These are phyloP conservation scores for Cyprinus carpio DNA, from an alignment of 2,113 vertebrate species.

Conservation along the genomic window DNA sequence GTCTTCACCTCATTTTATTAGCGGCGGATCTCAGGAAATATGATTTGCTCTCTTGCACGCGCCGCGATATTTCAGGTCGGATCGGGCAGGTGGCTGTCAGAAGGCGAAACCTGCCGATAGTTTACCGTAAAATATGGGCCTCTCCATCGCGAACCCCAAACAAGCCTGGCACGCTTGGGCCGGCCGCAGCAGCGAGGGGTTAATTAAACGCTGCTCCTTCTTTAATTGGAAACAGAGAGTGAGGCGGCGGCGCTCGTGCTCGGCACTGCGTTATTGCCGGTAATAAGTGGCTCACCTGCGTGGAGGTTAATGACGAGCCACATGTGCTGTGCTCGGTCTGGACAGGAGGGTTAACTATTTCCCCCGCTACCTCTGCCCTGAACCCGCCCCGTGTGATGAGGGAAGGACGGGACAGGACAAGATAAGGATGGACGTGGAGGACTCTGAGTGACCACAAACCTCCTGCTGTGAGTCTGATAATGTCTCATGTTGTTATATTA, in stretches of 20 bases:
- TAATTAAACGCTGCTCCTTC: constrained; percentile 85
- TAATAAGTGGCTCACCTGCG: constrained; percentile 75
- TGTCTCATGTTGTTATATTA: background rate
- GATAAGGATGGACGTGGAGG: background rate
- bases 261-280: constrained; percentile 68
- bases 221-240: constrained; percentile 87
- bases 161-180: constrained; percentile 58
- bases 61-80: constrained; percentile 72
- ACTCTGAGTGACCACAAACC: background rate
- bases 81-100: constrained; percentile 58
- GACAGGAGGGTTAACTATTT: constrained; percentile 64
- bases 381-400: constrained; percentile 14
- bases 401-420: constrained; percentile 18
- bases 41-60: constrained; percentile 67
- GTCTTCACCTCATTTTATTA: constrained; percentile 51
- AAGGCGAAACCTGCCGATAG: constrained; percentile 66
- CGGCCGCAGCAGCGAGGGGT: constrained; percentile 75
- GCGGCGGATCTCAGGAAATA: constrained; percentile 48
- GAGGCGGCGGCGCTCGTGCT: background rate
- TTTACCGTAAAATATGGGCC: constrained; percentile 75
- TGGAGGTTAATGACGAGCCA: constrained; percentile 65
- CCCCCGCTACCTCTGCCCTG: constrained; percentile 41
- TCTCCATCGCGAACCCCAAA: constrained; percentile 65
- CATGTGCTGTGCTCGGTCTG: constrained; percentile 52
- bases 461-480: background rate